phyloP scores from a whole-genome alignment of 2,797 vertebrate genomes.

The Podarcis lilfordi region DNA sequence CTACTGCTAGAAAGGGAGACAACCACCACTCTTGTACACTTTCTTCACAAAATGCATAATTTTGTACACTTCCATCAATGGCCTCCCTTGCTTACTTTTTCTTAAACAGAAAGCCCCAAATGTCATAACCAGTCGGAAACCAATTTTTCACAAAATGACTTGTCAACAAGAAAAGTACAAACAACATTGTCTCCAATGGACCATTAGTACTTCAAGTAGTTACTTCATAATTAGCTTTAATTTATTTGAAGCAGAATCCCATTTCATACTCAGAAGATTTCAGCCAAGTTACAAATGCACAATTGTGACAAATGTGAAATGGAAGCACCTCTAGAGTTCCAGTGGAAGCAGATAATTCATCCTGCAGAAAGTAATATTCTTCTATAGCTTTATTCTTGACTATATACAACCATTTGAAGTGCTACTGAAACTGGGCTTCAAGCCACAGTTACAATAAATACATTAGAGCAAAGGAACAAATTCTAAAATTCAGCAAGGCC shows the following conservation, averaged over 20 bases:
- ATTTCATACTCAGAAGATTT: slow-evolving; percentile 24
- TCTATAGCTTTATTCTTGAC: slow-evolving; percentile 53
- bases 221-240: slow-evolving; percentile 14
- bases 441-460: slow-evolving; percentile 23
- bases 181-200: background rate
- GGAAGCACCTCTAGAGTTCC: slow-evolving; percentile 35
- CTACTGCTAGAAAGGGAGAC: too few species aligned
- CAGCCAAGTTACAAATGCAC: slow-evolving; percentile 26
- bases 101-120: too few species aligned
- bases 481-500: slow-evolving; percentile 11
- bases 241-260: slow-evolving; percentile 19
- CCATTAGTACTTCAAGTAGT: background rate
- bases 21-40: too few species aligned
- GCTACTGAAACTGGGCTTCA: slow-evolving; percentile 34
- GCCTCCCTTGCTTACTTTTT: too few species aligned
- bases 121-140: background rate
- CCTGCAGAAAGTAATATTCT: slow-evolving; percentile 39
- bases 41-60: too few species aligned
- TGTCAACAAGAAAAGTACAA: background rate
- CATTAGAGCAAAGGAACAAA: slow-evolving; percentile 12
- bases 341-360: slow-evolving; percentile 47
- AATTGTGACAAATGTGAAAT: slow-evolving; percentile 14
- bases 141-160: background rate
- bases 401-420: slow-evolving; percentile 31
- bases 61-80: too few species aligned